Evolutionary conservation across 2,113 vertebrate genomes (phyloP).

Genomic region (Triplophysa siluroides): DNA sequence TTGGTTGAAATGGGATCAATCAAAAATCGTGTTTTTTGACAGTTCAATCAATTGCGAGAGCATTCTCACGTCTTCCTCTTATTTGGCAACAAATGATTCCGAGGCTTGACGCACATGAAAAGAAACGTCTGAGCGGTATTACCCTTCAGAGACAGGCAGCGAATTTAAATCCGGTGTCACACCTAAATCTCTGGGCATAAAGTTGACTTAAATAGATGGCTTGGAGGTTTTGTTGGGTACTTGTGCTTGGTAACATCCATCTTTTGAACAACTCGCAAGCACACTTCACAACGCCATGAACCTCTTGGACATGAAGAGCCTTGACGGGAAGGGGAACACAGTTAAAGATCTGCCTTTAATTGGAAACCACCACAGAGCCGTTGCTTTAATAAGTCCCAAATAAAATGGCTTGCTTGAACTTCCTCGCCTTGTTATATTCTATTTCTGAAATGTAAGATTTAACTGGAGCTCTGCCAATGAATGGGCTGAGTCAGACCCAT

Average conservation of each 20-base stretch:
- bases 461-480: constrained; percentile 26
- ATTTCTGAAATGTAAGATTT: neutral
- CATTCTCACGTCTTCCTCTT: constrained; percentile 56
- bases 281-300: neutral
- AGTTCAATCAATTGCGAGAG: constrained; percentile 68
- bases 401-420: neutral
- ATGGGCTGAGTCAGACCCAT: constrained; percentile 26
- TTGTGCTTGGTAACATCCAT: neutral
- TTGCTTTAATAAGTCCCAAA: neutral
- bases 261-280: neutral
- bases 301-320: neutral
- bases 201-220: constrained; percentile 5
- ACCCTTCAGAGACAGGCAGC: constrained; percentile 57
- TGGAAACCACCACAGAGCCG: neutral
- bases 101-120: constrained; percentile 3
- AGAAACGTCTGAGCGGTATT: constrained; percentile 55
- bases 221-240: neutral
- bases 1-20: constrained; percentile 72
- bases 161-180: constrained; percentile 43
- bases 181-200: constrained; percentile 6
- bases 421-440: neutral
- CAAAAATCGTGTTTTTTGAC: constrained; percentile 62
- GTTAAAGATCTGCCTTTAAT: neutral
- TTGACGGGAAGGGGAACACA: neutral
- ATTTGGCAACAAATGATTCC: constrained; percentile 46